Evolutionary conservation across 1,140 invertebrate species (phyloP), one percentile per base, ranked within the genome.

Genomic region (Mamestra configurata): DNA sequence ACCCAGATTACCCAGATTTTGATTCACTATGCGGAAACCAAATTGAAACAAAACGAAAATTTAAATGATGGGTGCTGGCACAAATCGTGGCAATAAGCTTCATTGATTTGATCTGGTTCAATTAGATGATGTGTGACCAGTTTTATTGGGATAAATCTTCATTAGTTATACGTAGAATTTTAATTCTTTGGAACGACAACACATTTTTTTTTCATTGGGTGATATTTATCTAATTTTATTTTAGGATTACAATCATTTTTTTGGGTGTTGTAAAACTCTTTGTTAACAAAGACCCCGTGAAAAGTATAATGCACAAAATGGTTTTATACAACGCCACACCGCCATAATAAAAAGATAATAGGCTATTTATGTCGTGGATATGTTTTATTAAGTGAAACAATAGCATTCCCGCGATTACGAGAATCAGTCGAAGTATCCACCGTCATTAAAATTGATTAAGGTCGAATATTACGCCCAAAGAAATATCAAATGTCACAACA

Each of bases 311-410:
- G 15, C 22, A 35, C 68, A 51, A 8, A 20, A 71, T 71, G 31
- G 27, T 71, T 35, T 22, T 51, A 53, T 53, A 53, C 15, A 35
- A 13, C 49, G 10, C n/a, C 68, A 71, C 46, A 53, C 8, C 27
- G 68, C 20, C 53, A 40, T n/a, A 57, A 40, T 8, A 73, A 71
- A 73, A 55, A 57, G 4, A 57, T 73, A 73, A 73, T 73, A 49
- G 71, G 24, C 51, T 15, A 59, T 55, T 73, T 37, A 71, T 57
- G 53, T 6, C 53, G 71, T 22, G 35, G 49, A 73, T 53, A 40
- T 24, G 37, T 73, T 55, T 59, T 57, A 57, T 59, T 20, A 18
- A 71, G 22, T 72, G 13, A 15, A 57, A 73, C 71, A 73, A 73
- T 73, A 73, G 53, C 15, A 27, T 37, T 40, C 27, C 13, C 51